Base-by-base conservation (phyloP, 64 coral and sea anemone genomes). In the Stichodactyla mertensii region DNA sequence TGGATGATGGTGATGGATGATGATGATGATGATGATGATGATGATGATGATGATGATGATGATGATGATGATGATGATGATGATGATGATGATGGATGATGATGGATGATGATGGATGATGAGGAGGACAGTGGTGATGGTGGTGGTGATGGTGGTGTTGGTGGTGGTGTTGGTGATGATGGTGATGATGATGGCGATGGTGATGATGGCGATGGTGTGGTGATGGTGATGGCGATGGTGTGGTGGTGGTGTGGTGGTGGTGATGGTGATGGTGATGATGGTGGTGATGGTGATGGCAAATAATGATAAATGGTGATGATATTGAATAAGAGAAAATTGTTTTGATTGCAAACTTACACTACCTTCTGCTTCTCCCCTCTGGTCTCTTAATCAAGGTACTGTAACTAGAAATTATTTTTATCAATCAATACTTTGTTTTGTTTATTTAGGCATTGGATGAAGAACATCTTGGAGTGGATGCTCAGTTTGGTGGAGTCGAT, bases 401-500 rank as follows among this genome's bases (percentile, higher is more conserved):
- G n/a, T n/a, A 45, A 45, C 36, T 45, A 45, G 36, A 45, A 45
- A 45, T 45, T 45, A 45, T 45, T 45, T 45, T 45, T 59, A 59
- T 59, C 10, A 59, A 59, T 59, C 0, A 59, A 59, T 59, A 59
- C 62, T 31, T 31, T 31, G 10, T 2, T 10, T 31, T 74, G 1
- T 10, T 74, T 74, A 10, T 74, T 28, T 14, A 99, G 97, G 97
- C 97, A 45, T 84, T 99, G 77, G 97, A 99, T 87, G 97, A 99
- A 55, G 93, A 99, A 83, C 92, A 95, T 62, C 88, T 99, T 8
- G 83, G 86, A 60, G 93, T 95, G 55, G 97, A 99, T 86, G 97
- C 97, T 20, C 97, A 99, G 86, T 99, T 99, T 93, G 97, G 97
- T 67, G 97, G 97, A 56, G 93, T 99, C 2, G 97, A 99, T 86